These are phyloP conservation scores for Malacosoma neustria DNA, from an alignment of 2,888 invertebrate genomes.

Conservation along the genomic window DNA sequence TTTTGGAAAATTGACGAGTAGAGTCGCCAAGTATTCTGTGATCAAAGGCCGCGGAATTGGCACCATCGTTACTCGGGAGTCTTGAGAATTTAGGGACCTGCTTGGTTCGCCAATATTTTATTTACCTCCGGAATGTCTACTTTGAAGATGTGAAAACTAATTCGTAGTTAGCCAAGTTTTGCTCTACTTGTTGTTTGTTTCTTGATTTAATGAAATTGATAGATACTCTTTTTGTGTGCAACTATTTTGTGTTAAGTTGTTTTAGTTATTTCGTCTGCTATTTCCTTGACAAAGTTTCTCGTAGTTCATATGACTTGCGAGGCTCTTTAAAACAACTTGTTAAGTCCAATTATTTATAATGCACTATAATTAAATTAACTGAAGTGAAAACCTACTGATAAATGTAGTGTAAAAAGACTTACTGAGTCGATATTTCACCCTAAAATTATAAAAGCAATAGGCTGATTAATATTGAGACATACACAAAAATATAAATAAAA, in stretches of 20 bases:
- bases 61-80: constrained; percentile 25
- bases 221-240: constrained; percentile 24
- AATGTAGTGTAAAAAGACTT: too few relatives aligned
- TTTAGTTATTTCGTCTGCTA: constrained; percentile 12
- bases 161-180: constrained; percentile 47
- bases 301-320: neutral
- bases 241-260: constrained; percentile 39
- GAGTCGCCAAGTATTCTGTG: constrained; percentile 42
- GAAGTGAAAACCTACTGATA: too few relatives aligned
- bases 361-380: too few relatives aligned
- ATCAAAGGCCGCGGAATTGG: constrained; percentile 47
- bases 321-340: too few relatives aligned
- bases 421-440: too few relatives aligned
- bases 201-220: constrained; percentile 51
- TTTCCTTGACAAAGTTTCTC: neutral
- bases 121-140: constrained; percentile 58
- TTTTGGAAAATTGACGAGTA: constrained; percentile 40
- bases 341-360: too few relatives aligned
- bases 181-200: constrained; percentile 39
- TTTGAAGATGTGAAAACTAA: constrained; percentile 61
- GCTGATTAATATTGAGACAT: too few relatives aligned
- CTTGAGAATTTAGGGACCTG: constrained; percentile 29
- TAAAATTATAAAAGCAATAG: too few relatives aligned
- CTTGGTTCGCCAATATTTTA: constrained; percentile 38
- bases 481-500: too few relatives aligned